phyloP scores from a whole-genome alignment of 1,140 invertebrate species.

The Sinella curviseta region DNA sequence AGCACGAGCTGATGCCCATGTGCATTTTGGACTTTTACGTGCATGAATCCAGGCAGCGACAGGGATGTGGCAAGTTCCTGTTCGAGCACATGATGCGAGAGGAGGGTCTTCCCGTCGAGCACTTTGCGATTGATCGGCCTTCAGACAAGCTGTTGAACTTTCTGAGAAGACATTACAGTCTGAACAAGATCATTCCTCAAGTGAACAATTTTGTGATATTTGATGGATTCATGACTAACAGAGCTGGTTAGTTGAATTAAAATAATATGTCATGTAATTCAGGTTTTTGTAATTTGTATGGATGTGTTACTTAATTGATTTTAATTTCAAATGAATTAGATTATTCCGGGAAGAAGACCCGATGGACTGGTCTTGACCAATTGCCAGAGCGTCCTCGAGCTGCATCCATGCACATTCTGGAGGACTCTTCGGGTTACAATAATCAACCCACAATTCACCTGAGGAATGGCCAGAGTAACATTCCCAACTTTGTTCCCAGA shows the following conservation, averaged over 20 bases:
- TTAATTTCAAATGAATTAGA: slow-evolving; percentile 33
- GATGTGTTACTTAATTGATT: not conserved
- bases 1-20: slow-evolving; percentile 71
- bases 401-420: slow-evolving; percentile 4
- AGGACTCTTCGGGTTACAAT: slow-evolving; percentile 44
- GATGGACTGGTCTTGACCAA: slow-evolving; percentile 41
- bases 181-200: slow-evolving; percentile 71
- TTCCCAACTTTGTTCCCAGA: slow-evolving; percentile 17
- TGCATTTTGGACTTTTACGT: slow-evolving; percentile 88
- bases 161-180: slow-evolving; percentile 77
- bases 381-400: not conserved
- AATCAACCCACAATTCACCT: slow-evolving; percentile 40
- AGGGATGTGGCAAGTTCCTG: slow-evolving; percentile 72
- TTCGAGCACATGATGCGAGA: slow-evolving; percentile 74
- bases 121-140: slow-evolving; percentile 85
- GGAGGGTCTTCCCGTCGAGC: slow-evolving; percentile 66
- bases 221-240: slow-evolving; percentile 73
- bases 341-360: slow-evolving; percentile 45
- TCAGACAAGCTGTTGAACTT: slow-evolving; percentile 84
- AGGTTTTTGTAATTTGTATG: not conserved
- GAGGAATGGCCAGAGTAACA: slow-evolving; percentile 30
- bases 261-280: not conserved
- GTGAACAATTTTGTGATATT: slow-evolving; percentile 87
- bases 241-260: slow-evolving; percentile 49
- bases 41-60: slow-evolving; percentile 73